These are phyloP conservation scores for Globia sparganii DNA, from an alignment of 2,888 invertebrate genomes.

Conservation along the genomic window DNA sequence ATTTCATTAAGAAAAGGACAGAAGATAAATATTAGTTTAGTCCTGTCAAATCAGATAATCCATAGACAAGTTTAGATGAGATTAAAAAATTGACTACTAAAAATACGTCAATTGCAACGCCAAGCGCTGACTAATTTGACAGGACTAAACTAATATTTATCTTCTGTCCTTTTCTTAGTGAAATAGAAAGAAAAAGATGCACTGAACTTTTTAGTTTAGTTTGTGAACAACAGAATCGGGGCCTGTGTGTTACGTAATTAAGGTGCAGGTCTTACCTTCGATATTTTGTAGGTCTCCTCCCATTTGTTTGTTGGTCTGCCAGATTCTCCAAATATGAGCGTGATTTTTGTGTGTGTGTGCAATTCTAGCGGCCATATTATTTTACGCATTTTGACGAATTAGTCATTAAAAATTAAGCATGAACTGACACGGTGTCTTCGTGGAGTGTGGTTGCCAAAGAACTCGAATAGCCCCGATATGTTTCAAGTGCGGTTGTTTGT, in stretches of 20 bases:
- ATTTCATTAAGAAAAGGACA: no score
- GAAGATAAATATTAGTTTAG: no score
- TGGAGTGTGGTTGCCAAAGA: constrained; percentile 33
- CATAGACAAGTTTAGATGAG: no score
- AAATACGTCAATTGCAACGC: no score
- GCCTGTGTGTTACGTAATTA: neutral
- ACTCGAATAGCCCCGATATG: constrained; percentile 52
- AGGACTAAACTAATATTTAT: no score
- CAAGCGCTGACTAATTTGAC: no score
- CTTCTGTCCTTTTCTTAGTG: no score
- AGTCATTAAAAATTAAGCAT: constrained; percentile 22
- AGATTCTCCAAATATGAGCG: neutral
- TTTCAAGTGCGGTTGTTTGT: constrained; percentile 67
- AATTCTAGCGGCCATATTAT: neutral
- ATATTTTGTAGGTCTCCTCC: neutral
- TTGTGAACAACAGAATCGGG: no score
- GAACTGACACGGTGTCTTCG: constrained; percentile 55
- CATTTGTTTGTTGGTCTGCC: neutral
- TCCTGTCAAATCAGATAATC: no score
- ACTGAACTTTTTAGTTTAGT: no score
- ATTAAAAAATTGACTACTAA: no score
- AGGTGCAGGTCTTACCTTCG: neutral
- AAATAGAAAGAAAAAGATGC: no score
- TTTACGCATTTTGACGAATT: constrained; percentile 8
- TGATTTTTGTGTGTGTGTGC: neutral